A percentile compares a stretch with the other conserved stretches of the same genome.
phyloP scores from a whole-genome alignment of 2,797 vertebrate genomes.

The Apogon hyalosoma region DNA sequence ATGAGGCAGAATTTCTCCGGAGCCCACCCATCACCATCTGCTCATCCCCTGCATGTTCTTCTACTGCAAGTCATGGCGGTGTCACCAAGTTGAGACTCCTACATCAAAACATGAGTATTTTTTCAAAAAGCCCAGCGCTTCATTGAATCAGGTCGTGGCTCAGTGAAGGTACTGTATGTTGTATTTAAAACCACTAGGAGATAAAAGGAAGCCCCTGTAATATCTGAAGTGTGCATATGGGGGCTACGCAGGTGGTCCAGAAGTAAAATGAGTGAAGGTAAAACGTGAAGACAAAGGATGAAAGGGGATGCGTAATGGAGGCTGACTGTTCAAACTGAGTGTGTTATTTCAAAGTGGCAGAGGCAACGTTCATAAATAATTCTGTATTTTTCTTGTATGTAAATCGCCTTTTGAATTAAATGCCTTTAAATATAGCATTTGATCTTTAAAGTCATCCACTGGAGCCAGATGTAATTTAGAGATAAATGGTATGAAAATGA shows the following conservation, averaged over 20 bases:
- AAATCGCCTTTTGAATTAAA: constrained; percentile 31
- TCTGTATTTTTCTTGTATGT: constrained; percentile 9
- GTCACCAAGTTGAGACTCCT: too few relatives aligned
- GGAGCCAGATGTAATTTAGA: constrained; percentile 20
- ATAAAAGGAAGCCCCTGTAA: not conserved
- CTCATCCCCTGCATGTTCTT: too few relatives aligned
- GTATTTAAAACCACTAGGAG: not conserved
- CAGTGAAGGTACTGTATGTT: constrained; percentile 1
- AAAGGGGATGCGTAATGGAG: not conserved
- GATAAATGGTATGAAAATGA: constrained; percentile 24
- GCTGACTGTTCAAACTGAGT: not conserved
- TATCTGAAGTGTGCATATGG: not conserved
- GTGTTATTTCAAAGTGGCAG: constrained; percentile 13
- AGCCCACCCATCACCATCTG: too few relatives aligned
- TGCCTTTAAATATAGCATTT: constrained; percentile 21
- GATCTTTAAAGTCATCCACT: constrained; percentile 18
- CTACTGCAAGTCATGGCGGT: too few relatives aligned
- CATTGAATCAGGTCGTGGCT: not conserved
- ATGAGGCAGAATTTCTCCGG: too few relatives aligned
- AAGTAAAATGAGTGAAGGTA: too few relatives aligned
- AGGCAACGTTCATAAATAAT: constrained; percentile 17
- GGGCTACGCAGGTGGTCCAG: not conserved
- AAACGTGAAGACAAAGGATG: too few relatives aligned
- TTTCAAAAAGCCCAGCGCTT: not conserved
- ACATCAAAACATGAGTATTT: not conserved